Evolutionary conservation across 2,797 vertebrate species (phyloP).

Genomic region (Alca torda): DNA sequence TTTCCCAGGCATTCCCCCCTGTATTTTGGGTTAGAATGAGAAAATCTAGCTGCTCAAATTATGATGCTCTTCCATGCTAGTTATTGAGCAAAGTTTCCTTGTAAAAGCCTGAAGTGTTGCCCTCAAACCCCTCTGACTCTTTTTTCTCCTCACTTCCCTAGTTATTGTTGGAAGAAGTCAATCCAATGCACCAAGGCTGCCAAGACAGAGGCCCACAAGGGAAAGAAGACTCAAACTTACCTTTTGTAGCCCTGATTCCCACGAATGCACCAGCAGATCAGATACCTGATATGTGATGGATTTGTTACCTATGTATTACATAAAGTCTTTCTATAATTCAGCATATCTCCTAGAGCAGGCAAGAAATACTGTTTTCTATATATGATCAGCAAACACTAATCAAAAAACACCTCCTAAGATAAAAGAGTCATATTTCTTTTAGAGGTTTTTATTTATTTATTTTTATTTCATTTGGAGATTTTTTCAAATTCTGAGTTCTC

Average conservation of each 20-base stretch:
- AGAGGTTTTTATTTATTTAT: neutral
- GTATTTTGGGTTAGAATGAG: neutral
- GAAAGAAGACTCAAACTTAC: neutral
- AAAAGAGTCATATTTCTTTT: neutral
- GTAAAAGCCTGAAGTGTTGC: neutral
- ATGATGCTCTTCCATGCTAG: neutral
- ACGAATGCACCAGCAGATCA: neutral
- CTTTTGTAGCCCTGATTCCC: neutral
- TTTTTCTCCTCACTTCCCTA: neutral
- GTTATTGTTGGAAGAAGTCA: neutral
- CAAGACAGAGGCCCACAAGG: neutral
- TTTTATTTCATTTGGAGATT: rapidly evolving
- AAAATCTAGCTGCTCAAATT: neutral
- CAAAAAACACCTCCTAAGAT: neutral
- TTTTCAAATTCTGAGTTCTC: neutral
- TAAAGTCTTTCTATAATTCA: neutral
- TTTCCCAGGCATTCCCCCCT: neutral
- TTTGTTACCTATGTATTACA: neutral
- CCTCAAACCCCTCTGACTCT: neutral
- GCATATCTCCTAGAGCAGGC: neutral
- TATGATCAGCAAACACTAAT: neutral
- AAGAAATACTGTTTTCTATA: neutral
- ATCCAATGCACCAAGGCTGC: neutral
- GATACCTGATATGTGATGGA: neutral
- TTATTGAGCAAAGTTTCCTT: neutral